Base-by-base conservation (phyloP, 2,797 vertebrate species). In the Apodemus agrarius region DNA sequence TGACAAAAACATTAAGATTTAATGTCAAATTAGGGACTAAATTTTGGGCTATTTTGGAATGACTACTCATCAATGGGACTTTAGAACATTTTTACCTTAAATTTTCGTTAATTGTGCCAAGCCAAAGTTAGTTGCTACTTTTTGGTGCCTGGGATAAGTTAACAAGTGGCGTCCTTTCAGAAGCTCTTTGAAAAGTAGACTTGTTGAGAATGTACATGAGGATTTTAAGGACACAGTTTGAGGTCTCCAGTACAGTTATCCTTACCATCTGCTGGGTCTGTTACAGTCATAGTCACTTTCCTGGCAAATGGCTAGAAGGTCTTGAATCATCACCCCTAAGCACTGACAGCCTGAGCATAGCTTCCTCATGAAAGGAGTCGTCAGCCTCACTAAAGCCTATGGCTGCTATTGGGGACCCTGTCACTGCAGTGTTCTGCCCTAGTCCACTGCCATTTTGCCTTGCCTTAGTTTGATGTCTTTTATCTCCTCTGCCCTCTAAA, bases 211-310 rank as follows among this genome's bases (percentile, higher is more conserved):
- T 97, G 80, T 85, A 8, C 67, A 96, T 97, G 97, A 96, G 97
- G 92, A 94, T 96, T 98, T 97, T 93, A 94, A 97, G 29, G 96
- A 97, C 97, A 97, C 93, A 96, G 10, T 88, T 78, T 87, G 96
- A 94, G 97, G 97, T 98, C 98, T 98, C 97, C 93, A 95, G 96
- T 97, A 95, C 97, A 98, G 98, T 98, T 98, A 98, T 96, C 98
- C 98, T 98, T 97, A 98, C 98, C 98, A 97, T 98, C 98, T 98
- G 98, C 98, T 98, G 96, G 97, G 82, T 97, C 97, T 98, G 97
- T 97, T 96, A 95, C 91, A 86, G 78, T 94, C 96, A 63, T 90
- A 86, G 72, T 93, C 96, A 69, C n/a, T 95, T 96, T 97, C 96
- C 91, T 97, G 97, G 85, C 97, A 97, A 97, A 97, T 97, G 97